These are phyloP conservation scores for Gallinago stenura DNA, from an alignment of 2,797 vertebrate species.

Conservation along the genomic window DNA sequence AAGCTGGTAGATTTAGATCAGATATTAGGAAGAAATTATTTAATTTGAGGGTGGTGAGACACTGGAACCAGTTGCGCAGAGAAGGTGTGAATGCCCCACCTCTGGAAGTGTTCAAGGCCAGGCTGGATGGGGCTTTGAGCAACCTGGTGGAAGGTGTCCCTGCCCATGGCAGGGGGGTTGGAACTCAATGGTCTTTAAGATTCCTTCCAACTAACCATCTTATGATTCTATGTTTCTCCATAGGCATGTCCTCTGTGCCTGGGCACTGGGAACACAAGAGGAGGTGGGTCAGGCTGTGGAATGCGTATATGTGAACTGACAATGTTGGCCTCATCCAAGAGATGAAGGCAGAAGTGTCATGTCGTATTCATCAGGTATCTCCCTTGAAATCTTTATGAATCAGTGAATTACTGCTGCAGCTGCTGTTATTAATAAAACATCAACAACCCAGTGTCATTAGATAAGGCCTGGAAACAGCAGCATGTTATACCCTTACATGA, in stretches of 20 bases:
- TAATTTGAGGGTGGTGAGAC: neutral
- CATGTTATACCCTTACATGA: neutral
- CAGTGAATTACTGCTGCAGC: neutral
- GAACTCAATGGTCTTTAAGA: neutral
- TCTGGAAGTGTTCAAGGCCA: neutral
- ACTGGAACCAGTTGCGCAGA: neutral
- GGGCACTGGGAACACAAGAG: neutral
- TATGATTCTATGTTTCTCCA: neutral
- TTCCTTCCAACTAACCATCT: neutral
- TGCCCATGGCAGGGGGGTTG: neutral
- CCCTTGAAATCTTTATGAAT: neutral
- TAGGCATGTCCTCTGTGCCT: neutral
- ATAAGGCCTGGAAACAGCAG: neutral
- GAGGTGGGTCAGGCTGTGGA: neutral
- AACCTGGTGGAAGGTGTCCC: neutral
- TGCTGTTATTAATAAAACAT: constrained; percentile 8
- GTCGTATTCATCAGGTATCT: neutral
- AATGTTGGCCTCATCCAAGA: neutral
- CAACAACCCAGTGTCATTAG: neutral
- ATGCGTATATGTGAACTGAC: neutral
- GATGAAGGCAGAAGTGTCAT: neutral
- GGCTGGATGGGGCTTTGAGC: neutral
- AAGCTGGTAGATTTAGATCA: neutral
- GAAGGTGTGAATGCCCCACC: neutral
- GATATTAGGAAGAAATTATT: neutral